These are phyloP conservation scores for Staurois parvus DNA, from an alignment of 2,797 vertebrate genomes.

Conservation along the genomic window DNA sequence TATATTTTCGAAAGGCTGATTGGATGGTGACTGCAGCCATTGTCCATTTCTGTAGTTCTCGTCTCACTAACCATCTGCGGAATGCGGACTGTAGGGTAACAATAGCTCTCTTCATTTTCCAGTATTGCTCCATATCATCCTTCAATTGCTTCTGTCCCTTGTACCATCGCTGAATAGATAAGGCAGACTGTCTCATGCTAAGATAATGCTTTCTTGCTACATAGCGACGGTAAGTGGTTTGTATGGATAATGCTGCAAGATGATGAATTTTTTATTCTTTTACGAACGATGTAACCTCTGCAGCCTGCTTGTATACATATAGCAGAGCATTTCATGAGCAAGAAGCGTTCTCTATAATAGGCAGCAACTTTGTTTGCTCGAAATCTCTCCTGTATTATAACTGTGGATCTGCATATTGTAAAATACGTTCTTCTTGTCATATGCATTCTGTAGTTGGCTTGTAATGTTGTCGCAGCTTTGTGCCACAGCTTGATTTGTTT, in stretches of 20 bases:
- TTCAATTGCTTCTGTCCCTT: slow-evolving; percentile 69
- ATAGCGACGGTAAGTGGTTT: slow-evolving; percentile 80
- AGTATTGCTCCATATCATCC: slow-evolving; percentile 71
- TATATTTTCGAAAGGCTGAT: slow-evolving; percentile 76
- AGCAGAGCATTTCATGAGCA: slow-evolving; percentile 67
- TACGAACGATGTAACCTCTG: slow-evolving; percentile 68
- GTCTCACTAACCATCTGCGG: slow-evolving; percentile 78
- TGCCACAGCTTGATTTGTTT: slow-evolving; percentile 65
- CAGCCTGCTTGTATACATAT: slow-evolving; percentile 73
- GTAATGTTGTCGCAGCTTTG: slow-evolving; percentile 67
- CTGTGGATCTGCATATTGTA: slow-evolving; percentile 39
- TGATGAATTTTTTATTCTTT: slow-evolving; percentile 69
- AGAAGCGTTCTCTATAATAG: slow-evolving; percentile 67
- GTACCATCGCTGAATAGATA: slow-evolving; percentile 86
- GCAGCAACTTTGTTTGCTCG: slow-evolving; percentile 54
- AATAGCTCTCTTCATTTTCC: slow-evolving; percentile 74
- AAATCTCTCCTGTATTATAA: slow-evolving; percentile 71
- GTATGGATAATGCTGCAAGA: slow-evolving; percentile 81
- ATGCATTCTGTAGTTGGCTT: slow-evolving; percentile 74
- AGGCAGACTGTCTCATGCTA: slow-evolving; percentile 68
- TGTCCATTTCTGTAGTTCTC: slow-evolving; percentile 67
- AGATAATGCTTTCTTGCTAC: slow-evolving; percentile 69
- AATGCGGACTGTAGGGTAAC: slow-evolving; percentile 81
- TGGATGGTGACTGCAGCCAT: slow-evolving; percentile 82
- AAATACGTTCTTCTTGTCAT: slow-evolving; percentile 65